phyloP scores from a whole-genome alignment of 1,140 invertebrate species.

The Drosophila tropicalis region DNA sequence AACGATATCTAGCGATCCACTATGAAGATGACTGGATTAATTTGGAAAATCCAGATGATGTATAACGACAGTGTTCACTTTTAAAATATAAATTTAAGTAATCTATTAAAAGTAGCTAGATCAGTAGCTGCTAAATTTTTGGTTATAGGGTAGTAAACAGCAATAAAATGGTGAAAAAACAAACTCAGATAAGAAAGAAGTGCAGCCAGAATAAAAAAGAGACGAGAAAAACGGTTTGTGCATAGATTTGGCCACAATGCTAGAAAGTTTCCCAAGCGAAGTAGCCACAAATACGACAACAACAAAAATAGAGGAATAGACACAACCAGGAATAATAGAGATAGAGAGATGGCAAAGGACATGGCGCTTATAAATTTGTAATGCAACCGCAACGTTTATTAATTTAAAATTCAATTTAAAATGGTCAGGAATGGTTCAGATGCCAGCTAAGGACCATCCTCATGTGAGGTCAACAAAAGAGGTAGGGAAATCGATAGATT shows the following conservation, averaged over 20 bases:
- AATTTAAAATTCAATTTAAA: slow-evolving; percentile 82
- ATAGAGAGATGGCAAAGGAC: slow-evolving; percentile 41
- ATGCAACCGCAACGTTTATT: slow-evolving; percentile 79
- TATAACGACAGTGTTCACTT: no score
- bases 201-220: slow-evolving; percentile 16
- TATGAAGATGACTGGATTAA: no score
- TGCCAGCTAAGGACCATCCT: slow-evolving; percentile 17
- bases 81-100: no score
- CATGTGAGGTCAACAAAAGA: slow-evolving; percentile 11
- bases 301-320: slow-evolving; percentile 13
- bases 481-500: slow-evolving; percentile 60
- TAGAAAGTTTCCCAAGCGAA: slow-evolving; percentile 42
- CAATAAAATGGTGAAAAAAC: slow-evolving; percentile 25
- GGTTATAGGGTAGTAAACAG: slow-evolving; percentile 38
- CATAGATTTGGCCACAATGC: slow-evolving; percentile 63
- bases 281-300: slow-evolving; percentile 30
- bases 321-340: slow-evolving; percentile 7
- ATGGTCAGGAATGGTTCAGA: slow-evolving; percentile 57
- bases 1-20: no score
- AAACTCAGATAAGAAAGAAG: slow-evolving; percentile 50
- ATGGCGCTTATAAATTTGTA: slow-evolving; percentile 76
- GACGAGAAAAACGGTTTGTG: slow-evolving; percentile 58
- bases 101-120: no score
- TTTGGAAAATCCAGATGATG: no score
- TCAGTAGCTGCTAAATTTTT: background rate